Evolutionary conservation across 2,888 invertebrate species (phyloP).

Genomic region (Blomia tropicalis): DNA sequence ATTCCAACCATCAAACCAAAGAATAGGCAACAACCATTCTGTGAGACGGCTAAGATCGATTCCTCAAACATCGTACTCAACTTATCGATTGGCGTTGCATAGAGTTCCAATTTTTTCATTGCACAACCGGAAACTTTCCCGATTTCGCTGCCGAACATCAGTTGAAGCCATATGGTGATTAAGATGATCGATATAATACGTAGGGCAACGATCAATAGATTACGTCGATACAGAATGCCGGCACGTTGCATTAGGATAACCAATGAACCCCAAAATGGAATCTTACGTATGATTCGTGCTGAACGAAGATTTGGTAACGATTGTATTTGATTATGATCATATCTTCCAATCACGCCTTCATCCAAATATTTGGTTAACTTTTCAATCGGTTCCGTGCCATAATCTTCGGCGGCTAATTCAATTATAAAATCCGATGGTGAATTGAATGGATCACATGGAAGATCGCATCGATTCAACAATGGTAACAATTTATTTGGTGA

Average conservation of each 20-base stretch:
- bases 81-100: not conserved
- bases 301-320: not conserved
- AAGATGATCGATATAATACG: not conserved
- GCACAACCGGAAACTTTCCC: constrained; percentile 19
- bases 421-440: constrained; percentile 22
- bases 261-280: constrained; percentile 8
- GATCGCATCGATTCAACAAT: not conserved
- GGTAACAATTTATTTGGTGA: constrained; percentile 10
- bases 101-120: constrained; percentile 5
- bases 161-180: not conserved
- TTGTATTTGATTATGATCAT: not conserved
- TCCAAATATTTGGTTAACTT: not conserved
- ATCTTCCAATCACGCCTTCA: not conserved
- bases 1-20: constrained; percentile 18
- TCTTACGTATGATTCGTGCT: not conserved
- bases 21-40: constrained; percentile 17
- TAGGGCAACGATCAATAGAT: constrained; percentile 1
- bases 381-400: constrained; percentile 8
- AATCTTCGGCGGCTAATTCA: constrained; percentile 22
- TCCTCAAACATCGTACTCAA: constrained; percentile 19
- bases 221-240: not conserved
- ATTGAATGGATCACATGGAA: constrained; percentile 8
- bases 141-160: constrained; percentile 15
- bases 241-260: not conserved
- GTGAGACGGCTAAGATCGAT: not conserved